These are phyloP conservation scores for Ichneumoninae sp. DNA, from an alignment of 2,888 invertebrate species.

Conservation along the genomic window DNA sequence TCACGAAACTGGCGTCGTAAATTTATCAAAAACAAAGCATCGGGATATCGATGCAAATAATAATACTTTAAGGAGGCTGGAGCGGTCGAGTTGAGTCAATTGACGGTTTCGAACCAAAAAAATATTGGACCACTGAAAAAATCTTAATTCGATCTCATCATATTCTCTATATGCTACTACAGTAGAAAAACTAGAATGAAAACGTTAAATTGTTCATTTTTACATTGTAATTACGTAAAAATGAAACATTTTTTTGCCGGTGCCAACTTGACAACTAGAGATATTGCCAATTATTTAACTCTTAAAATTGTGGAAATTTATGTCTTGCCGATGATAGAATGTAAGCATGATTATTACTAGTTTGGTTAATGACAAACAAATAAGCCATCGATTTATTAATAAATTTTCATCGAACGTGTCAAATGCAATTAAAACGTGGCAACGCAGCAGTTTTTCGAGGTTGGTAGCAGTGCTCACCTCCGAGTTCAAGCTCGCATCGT, in stretches of 20 bases:
- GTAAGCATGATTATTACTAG: slow-evolving; percentile 6
- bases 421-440: slow-evolving; percentile 14
- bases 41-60: too few relatives aligned
- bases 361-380: background rate
- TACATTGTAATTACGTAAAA: background rate
- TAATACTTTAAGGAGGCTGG: background rate
- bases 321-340: slow-evolving; percentile 11
- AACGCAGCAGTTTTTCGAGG: slow-evolving; percentile 14
- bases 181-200: slow-evolving; percentile 17
- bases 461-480: slow-evolving; percentile 18
- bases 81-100: slow-evolving; percentile 1
- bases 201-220: slow-evolving; percentile 5
- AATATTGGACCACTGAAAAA: slow-evolving; percentile 6
- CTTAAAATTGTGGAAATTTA: background rate
- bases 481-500: slow-evolving; percentile 6
- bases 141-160: slow-evolving; percentile 6
- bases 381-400: slow-evolving; percentile 6
- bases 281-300: slow-evolving; percentile 9
- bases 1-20: too few relatives aligned
- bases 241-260: background rate
- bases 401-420: slow-evolving; percentile 6
- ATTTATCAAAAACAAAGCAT: too few relatives aligned
- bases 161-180: background rate
- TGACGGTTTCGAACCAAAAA: slow-evolving; percentile 12
- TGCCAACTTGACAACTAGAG: background rate